A percentile compares a stretch with the other conserved stretches of the same genome.
Conservation (phyloP, 2,888 invertebrate species). For the Ernsta delagoae region DNA sequence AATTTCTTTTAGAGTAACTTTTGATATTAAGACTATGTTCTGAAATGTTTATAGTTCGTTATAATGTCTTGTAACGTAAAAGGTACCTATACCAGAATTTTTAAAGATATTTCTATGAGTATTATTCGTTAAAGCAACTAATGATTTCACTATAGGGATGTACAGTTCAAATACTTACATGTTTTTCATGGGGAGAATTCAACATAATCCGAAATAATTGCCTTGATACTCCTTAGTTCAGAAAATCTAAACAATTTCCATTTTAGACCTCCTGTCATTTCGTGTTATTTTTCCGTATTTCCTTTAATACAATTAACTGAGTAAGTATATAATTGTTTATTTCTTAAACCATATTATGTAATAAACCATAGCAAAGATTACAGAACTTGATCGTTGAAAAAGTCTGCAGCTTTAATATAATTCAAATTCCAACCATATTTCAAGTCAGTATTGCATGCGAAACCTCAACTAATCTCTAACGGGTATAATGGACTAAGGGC, state of each 20-base stretch:
- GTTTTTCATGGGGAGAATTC: no score
- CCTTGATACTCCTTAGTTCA: no score
- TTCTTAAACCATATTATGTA: background rate
- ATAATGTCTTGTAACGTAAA: background rate
- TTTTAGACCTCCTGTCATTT: no score
- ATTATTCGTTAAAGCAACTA: no score
- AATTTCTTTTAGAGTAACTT: slow-evolving; percentile 37
- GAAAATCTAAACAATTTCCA: no score
- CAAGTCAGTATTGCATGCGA: background rate
- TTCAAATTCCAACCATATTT: background rate
- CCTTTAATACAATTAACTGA: no score
- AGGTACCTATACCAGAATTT: background rate
- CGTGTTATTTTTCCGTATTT: no score
- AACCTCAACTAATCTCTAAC: slow-evolving; percentile 2
- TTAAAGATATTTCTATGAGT: background rate
- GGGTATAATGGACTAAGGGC: background rate
- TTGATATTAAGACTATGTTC: slow-evolving; percentile 35
- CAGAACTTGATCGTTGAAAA: background rate
- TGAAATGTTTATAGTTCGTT: slow-evolving; percentile 27
- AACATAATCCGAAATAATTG: no score
- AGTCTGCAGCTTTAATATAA: background rate
- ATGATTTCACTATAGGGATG: no score
- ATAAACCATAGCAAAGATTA: background rate
- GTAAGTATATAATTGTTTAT: no score
- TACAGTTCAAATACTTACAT: no score